Conservation (phyloP, 2,888 invertebrate genomes). For the Mactromeris polynyma region DNA sequence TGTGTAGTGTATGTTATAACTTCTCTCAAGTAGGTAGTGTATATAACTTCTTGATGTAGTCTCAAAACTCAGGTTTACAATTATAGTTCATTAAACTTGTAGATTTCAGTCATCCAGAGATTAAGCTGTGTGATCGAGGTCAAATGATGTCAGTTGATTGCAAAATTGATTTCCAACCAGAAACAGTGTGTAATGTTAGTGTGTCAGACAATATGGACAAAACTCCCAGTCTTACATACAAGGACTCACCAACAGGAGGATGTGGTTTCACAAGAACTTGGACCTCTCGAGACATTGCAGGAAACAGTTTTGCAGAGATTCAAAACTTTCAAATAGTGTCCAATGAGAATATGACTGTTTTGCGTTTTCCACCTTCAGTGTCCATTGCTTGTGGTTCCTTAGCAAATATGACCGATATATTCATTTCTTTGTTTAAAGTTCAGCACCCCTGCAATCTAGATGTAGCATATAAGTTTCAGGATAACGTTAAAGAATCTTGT, state of each 20-base stretch:
- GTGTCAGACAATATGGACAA: slow-evolving; percentile 37
- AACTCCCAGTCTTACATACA: background rate
- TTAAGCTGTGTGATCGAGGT: slow-evolving; percentile 5
- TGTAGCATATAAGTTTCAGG: background rate
- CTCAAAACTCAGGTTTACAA: no score
- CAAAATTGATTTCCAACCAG: slow-evolving; percentile 7
- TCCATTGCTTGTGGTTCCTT: slow-evolving; percentile 46
- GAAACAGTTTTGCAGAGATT: slow-evolving; percentile 11
- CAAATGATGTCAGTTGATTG: slow-evolving; percentile 23
- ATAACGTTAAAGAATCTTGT: slow-evolving; percentile 23
- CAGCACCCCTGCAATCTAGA: slow-evolving; percentile 33
- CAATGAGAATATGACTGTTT: background rate
- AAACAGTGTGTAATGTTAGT: slow-evolving; percentile 30
- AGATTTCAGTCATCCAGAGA: slow-evolving; percentile 31
- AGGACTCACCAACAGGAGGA: background rate
- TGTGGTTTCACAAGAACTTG: slow-evolving; percentile 43
- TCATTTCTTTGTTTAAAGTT: slow-evolving; percentile 33
- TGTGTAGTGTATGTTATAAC: no score
- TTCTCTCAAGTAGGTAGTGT: no score
- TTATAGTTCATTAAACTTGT: background rate
- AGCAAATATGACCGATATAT: slow-evolving; percentile 15
- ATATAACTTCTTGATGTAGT: no score
- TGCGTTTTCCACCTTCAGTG: background rate
- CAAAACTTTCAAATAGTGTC: slow-evolving; percentile 19
- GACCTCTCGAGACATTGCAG: slow-evolving; percentile 37